Base-by-base conservation (phyloP, 2,113 vertebrate genomes). In the Phoxinus phoxinus region DNA sequence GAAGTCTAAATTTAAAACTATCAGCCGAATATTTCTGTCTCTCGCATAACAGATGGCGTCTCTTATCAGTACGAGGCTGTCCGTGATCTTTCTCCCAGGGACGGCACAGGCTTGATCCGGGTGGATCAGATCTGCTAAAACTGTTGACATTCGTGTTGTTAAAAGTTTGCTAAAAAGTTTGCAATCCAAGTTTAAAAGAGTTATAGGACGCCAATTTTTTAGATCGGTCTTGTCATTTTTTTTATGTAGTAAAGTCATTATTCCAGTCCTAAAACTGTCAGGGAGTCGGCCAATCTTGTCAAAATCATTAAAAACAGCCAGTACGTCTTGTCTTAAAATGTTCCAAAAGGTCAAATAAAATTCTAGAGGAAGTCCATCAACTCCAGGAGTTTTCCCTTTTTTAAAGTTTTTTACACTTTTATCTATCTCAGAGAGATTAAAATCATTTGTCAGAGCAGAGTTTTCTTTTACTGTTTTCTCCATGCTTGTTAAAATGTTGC, bases 81-180 rank as follows among this genome's bases (percentile, higher is more conserved):
- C 56, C 7, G 21, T 58, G 21, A 58, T 58, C 56, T 9, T 23
- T 7, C 56, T 58, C 21, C 21, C 21, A 9, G 56, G 56, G 21
- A 58, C 21, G 0, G 21, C 56, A 21, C 56, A 58, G 7, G 21
- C 56, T 58, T 58, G 56, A 21, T 58, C 56, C 6, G 56, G 56
- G 56, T 58, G 56, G 0, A 58, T 58, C 21, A 58, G 3, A 0
- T 23, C 21, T 23, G 7, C 0, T 58, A 23, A 58, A 58, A n/a
- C 2, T 2, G 53, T 56, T 0, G 2, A 58, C 56, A 58, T 58
- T 23, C 35, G 35, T 5, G 6, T 72, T 1, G 21, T 23, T n/a
- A 58, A 23, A 23, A 23, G 6, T 88, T 58, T 89, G 0, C 48
- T 85, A 81, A 87, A 89, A 63, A 78, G 32, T 44, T 88, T 89